phyloP scores from a whole-genome alignment of 2,888 invertebrate species.

The Arrhopalites spinosus region DNA sequence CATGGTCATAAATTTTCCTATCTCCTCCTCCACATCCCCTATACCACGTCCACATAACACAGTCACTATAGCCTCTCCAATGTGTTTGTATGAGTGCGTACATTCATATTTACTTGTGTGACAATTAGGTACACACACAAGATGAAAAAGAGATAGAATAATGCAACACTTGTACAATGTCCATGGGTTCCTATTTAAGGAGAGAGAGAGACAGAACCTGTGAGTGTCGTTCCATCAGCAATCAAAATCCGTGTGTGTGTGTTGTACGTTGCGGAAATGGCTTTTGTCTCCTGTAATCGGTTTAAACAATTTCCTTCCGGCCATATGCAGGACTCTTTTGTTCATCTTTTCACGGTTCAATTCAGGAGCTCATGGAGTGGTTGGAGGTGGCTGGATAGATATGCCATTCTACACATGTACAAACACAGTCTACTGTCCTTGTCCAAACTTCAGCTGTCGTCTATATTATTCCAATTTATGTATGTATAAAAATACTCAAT shows the following conservation, averaged over 20 bases:
- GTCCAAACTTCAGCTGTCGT: conserved; percentile 23
- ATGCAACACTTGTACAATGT: conserved; percentile 34
- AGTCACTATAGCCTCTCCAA: not conserved
- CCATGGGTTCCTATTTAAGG: not conserved
- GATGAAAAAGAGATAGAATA: conserved; percentile 20
- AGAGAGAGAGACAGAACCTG: conserved; percentile 2
- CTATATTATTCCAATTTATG: not conserved
- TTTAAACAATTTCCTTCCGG: conserved; percentile 57
- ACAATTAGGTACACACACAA: conserved; percentile 21
- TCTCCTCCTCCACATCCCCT: not conserved
- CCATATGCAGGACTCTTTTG: conserved; percentile 54
- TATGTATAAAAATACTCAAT: not conserved
- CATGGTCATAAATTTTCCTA: conserved; percentile 4
- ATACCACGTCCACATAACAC: not conserved
- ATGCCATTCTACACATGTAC: not conserved
- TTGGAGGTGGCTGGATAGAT: conserved; percentile 21
- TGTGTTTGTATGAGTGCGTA: not conserved
- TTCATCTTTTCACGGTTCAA: conserved; percentile 56
- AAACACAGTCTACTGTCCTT: not conserved
- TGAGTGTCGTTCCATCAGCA: conserved; percentile 32
- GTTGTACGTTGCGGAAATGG: conserved; percentile 53
- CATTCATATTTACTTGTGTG: conserved; percentile 15
- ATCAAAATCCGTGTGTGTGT: conserved; percentile 40
- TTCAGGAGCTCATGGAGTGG: conserved; percentile 38
- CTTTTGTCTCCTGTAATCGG: conserved; percentile 56